Conservation (phyloP, 2,797 vertebrate species). For the Muscicapa striata region DNA sequence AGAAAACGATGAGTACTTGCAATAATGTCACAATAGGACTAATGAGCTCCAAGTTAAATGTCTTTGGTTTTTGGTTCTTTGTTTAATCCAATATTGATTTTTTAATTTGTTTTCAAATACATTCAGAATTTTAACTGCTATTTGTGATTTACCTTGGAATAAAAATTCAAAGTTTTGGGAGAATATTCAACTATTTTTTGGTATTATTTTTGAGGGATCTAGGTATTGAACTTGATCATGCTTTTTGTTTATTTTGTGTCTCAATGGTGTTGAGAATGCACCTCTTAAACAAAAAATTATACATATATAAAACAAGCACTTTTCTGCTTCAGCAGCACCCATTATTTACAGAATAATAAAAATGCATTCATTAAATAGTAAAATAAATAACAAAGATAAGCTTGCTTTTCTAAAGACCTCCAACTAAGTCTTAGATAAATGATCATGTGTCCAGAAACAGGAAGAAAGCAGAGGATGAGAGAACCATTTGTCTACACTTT, state of each 20-base stretch:
- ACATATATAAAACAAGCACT: not conserved
- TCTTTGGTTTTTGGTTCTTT: not conserved
- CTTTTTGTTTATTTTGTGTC: not conserved
- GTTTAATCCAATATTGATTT: not conserved
- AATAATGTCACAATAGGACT: not conserved
- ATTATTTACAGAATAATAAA: constrained; percentile 16
- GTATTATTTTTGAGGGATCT: not conserved
- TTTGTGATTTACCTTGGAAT: not conserved
- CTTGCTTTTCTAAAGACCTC: not conserved
- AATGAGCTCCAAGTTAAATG: not conserved
- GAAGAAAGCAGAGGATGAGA: not conserved
- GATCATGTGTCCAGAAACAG: rapidly evolving
- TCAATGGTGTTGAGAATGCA: not conserved
- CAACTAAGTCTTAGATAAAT: not conserved
- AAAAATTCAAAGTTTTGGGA: not conserved
- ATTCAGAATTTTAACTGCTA: not conserved
- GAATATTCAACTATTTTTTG: not conserved
- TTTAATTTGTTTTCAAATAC: not conserved
- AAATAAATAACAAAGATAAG: not conserved
- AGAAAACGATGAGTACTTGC: not conserved
- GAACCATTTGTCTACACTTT: not conserved
- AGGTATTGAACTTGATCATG: not conserved
- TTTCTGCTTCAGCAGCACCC: not conserved
- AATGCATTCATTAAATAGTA: not conserved
- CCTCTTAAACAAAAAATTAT: not conserved